Evolutionary conservation across 1,140 invertebrate genomes (phyloP).

Genomic region (Anoplolepis gracilipes): DNA sequence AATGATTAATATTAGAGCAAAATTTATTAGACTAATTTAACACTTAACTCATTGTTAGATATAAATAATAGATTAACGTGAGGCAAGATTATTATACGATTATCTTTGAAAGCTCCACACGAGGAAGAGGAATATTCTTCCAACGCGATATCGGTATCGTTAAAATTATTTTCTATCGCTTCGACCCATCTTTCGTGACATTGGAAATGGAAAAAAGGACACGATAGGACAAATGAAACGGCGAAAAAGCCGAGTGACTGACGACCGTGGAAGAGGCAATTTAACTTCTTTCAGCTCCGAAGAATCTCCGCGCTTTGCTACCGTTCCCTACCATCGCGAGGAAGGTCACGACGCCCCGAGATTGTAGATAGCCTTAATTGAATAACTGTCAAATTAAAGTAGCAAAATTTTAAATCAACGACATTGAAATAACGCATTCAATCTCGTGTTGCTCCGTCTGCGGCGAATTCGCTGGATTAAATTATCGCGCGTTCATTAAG

Average conservation of each 20-base stretch:
- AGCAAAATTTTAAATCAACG: conserved; percentile 69
- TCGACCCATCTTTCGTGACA: conserved; percentile 41
- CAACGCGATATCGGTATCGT: conserved; percentile 16
- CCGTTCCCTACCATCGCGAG: conserved; percentile 25
- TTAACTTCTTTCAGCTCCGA: conserved; percentile 74
- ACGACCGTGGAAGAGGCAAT: conserved; percentile 73
- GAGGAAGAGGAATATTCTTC: conserved; percentile 2
- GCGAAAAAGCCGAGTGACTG: conserved; percentile 65
- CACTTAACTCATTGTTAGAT: background rate
- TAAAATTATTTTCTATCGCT: conserved; percentile 69
- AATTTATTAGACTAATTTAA: background rate
- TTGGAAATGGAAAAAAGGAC: conserved; percentile 37
- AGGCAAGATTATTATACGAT: background rate
- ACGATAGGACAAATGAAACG: conserved; percentile 51
- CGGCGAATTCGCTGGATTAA: conserved; percentile 57
- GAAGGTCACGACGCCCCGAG: conserved; percentile 56
- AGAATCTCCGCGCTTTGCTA: conserved; percentile 24
- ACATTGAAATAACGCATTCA: conserved; percentile 63
- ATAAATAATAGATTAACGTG: background rate
- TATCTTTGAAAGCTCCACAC: background rate
- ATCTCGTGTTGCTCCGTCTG: conserved; percentile 25
- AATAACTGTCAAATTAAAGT: conserved; percentile 75
- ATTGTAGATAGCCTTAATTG: conserved; percentile 73
- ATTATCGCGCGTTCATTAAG: conserved; percentile 52
- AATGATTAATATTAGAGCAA: conserved; percentile 13